Percentiles rank a stretch among this genome's conserved stretches.
phyloP scores from a whole-genome alignment of 2,888 invertebrate species.

The Altica lythri region DNA sequence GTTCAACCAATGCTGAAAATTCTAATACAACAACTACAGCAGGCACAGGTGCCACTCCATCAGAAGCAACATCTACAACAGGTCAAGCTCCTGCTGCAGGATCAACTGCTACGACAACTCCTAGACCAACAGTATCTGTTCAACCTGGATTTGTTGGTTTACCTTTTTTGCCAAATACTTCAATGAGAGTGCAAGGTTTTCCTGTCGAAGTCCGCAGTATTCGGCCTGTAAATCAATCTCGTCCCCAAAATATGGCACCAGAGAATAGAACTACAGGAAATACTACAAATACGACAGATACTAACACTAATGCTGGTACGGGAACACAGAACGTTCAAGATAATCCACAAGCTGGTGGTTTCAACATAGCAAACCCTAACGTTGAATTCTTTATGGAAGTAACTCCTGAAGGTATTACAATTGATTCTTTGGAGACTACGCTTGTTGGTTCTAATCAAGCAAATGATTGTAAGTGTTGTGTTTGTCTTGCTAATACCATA shows the following conservation, averaged over 20 bases:
- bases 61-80: conserved; percentile 31
- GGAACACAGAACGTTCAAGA: conserved; percentile 17
- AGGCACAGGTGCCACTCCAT: conserved; percentile 14
- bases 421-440: conserved; percentile 52
- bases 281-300: conserved; percentile 6
- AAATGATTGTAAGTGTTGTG: conserved; percentile 49
- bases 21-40: conserved; percentile 22
- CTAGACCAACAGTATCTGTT: conserved; percentile 28
- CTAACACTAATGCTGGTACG: conserved; percentile 26
- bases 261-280: conserved; percentile 32
- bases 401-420: conserved; percentile 58
- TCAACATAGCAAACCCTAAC: conserved; percentile 54
- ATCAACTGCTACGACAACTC: conserved; percentile 29
- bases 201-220: conserved; percentile 51
- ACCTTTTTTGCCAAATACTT: conserved; percentile 46
- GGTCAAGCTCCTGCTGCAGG: conserved; percentile 36
- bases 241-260: conserved; percentile 32
- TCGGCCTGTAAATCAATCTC: conserved; percentile 26
- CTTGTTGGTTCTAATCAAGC: conserved; percentile 46
- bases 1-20: conserved; percentile 19
- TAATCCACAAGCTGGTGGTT: conserved; percentile 25
- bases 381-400: conserved; percentile 68
- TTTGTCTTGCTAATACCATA: conserved; percentile 15
- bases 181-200: conserved; percentile 51
- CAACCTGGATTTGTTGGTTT: conserved; percentile 41